phyloP scores from a whole-genome alignment of 2,113 vertebrate genomes.

The Xiphias gladius region DNA sequence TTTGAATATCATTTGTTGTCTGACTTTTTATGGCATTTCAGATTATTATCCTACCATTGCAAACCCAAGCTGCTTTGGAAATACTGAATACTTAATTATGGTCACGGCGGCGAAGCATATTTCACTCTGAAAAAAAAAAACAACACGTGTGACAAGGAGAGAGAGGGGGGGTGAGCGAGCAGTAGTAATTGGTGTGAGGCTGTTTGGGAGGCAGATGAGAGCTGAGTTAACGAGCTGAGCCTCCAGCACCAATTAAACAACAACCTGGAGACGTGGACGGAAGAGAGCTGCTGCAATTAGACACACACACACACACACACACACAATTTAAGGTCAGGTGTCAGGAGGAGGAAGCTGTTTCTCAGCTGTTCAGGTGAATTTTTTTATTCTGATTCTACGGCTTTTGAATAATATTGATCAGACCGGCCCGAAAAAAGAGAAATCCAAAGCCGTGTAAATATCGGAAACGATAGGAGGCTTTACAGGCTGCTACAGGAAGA shows the following conservation, averaged over 20 bases:
- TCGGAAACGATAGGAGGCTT: no score
- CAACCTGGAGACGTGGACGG: conserved; percentile 61
- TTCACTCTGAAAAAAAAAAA: neutral
- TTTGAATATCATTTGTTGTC: neutral
- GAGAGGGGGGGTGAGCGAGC: neutral
- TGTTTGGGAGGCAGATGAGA: conserved; percentile 68
- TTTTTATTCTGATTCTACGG: neutral
- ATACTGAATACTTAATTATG: neutral
- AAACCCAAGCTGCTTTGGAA: neutral
- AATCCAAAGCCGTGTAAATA: no score
- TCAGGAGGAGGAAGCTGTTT: conserved; percentile 20
- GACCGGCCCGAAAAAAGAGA: neutral
- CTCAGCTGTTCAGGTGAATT: neutral
- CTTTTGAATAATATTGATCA: neutral
- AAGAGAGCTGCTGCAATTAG: conserved; percentile 58
- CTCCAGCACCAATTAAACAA: conserved; percentile 67
- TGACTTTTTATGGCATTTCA: neutral
- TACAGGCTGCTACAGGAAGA: neutral
- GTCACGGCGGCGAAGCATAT: neutral
- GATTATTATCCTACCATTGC: neutral
- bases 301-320: conserved; percentile 42
- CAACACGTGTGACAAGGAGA: neutral
- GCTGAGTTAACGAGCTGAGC: conserved; percentile 61
- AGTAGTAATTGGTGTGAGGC: conserved; percentile 58
- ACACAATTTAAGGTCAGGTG: conserved; percentile 8